phyloP scores from a whole-genome alignment of 2,888 invertebrate species.

The Argyresthia albistria region DNA sequence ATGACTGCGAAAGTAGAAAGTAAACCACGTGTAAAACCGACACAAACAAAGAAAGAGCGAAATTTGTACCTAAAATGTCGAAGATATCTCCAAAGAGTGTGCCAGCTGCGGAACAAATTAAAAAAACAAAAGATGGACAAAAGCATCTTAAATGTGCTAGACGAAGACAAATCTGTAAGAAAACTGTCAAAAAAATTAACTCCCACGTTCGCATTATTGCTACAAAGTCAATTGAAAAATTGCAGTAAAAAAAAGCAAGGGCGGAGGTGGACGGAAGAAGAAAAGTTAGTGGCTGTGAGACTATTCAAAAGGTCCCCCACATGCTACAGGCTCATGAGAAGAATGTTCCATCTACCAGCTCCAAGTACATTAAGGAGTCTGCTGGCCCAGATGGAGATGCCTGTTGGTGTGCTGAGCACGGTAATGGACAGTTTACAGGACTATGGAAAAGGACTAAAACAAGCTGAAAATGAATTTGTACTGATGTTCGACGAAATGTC shows the following conservation, averaged over 20 bases:
- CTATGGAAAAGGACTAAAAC: not conserved
- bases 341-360: not conserved
- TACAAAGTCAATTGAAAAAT: not conserved
- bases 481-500: conserved; percentile 2
- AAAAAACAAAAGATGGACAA: too few relatives aligned
- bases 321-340: not conserved
- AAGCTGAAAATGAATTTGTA: not conserved
- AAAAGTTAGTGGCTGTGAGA: not conserved
- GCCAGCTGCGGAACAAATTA: too few relatives aligned
- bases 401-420: not conserved
- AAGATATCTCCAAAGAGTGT: too few relatives aligned
- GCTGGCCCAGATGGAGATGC: not conserved
- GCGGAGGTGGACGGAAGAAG: not conserved
- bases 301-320: not conserved
- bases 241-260: not conserved
- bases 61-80: too few relatives aligned
- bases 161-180: too few relatives aligned
- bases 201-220: not conserved
- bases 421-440: not conserved
- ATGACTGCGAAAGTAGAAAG: too few relatives aligned
- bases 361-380: not conserved
- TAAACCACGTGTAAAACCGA: too few relatives aligned
- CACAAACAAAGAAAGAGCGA: too few relatives aligned
- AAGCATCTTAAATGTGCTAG: too few relatives aligned
- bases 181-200: not conserved